A percentile compares a stretch with the other conserved stretches of the same genome.
Evolutionary conservation across 2,888 invertebrate genomes (phyloP).

Genomic region (Willowsia nigromaculata): DNA sequence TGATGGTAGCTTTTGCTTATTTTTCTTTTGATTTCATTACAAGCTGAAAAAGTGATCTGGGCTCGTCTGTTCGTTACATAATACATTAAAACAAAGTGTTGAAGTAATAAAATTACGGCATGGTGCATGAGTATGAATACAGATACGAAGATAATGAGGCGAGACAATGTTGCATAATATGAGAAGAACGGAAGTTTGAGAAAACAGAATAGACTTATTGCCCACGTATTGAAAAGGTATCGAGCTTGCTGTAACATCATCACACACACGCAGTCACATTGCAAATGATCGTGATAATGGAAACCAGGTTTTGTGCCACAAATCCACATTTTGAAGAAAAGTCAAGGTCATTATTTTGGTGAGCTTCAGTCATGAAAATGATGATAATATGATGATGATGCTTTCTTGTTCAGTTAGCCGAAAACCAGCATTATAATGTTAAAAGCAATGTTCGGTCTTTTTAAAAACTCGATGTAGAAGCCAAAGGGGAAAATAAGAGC

Average conservation of each 20-base stretch:
- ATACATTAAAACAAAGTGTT: too few relatives aligned
- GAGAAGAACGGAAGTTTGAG: not conserved
- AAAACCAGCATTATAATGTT: too few relatives aligned
- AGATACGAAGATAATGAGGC: not conserved
- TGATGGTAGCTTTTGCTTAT: slow-evolving; percentile 6
- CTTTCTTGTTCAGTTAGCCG: not conserved
- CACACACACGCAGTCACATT: slow-evolving; percentile 14
- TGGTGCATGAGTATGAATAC: not conserved
- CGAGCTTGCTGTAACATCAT: not conserved
- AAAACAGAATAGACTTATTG: not conserved
- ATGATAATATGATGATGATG: not conserved
- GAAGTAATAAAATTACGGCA: not conserved
- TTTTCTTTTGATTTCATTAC: slow-evolving; percentile 27
- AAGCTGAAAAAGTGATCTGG: not conserved
- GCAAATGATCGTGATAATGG: slow-evolving; percentile 30
- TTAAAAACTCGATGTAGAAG: not conserved
- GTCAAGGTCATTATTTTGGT: slow-evolving; percentile 58
- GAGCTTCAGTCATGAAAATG: slow-evolving; percentile 4
- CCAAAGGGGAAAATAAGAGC: not conserved
- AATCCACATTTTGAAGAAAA: slow-evolving; percentile 65
- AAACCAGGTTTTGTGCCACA: slow-evolving; percentile 65
- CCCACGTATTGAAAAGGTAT: slow-evolving; percentile 28
- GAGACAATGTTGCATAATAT: too few relatives aligned
- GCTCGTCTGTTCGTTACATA: not conserved
- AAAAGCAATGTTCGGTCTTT: too few relatives aligned